These are phyloP conservation scores for Ephestia elutella DNA, from an alignment of 1,140 invertebrate genomes.

Conservation along the genomic window DNA sequence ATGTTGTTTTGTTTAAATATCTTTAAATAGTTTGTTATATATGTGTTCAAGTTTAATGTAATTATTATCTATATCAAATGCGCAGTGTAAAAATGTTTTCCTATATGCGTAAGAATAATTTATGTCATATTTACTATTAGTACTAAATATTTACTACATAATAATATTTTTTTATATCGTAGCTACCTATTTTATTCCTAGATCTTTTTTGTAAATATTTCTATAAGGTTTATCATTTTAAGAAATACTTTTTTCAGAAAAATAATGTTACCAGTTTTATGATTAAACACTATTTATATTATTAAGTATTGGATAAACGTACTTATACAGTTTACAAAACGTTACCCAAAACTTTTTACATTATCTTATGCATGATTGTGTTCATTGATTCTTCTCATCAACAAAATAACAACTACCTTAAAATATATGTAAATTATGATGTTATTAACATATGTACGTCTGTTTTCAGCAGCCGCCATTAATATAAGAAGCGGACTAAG, in stretches of 20 bases:
- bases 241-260: no score
- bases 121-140: no score
- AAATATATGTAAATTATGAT: no score
- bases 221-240: neutral
- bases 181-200: neutral
- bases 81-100: no score
- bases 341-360: neutral
- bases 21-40: neutral
- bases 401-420: no score
- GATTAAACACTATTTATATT: no score
- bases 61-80: no score
- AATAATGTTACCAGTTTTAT: no score
- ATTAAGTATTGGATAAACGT: neutral
- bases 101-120: no score
- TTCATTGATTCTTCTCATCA: no score
- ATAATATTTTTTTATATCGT: neutral
- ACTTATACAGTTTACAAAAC: neutral
- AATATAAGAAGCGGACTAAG: conserved; percentile 46
- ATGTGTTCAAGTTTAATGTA: no score
- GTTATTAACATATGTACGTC: neutral
- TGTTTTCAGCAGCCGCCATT: conserved; percentile 65
- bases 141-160: neutral
- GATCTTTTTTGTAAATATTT: neutral
- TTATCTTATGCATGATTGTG: no score
- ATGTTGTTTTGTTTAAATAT: neutral